Evolutionary conservation across 1,140 invertebrate genomes (phyloP), one percentile per base, ranked within the genome.

Genomic region (Drosophila kurseongensis): DNA sequence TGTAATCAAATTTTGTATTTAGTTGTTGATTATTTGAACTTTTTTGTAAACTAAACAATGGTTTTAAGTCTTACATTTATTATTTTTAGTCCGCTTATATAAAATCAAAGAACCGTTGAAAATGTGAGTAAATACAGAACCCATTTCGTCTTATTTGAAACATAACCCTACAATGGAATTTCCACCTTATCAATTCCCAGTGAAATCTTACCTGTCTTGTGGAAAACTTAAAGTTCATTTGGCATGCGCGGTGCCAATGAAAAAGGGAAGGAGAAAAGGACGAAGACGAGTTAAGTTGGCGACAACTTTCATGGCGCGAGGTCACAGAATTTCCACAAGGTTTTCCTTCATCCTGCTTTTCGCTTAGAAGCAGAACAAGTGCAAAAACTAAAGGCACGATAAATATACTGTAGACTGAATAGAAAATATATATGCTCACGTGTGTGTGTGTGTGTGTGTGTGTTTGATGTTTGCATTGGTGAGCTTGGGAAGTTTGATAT

Each of bases 351-450:
- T 54, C 44, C 58, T 51, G n/a, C 35, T 29, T 42, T 38, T 35
- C 40, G 40, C 36, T 38, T 54, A 47, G 52, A 62, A 67, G 69
- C 75, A 67, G 56, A 82, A 78, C 76, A 89, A 83, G 83, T 89
- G 83, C 79, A 83, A 69, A 57, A 78, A 78, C 79, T 86, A 66
- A 86, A 80, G 83, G 76, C 83, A 88, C 68, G 78, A 69, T 78
- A 84, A 75, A 82, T 79, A 78, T 75, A 56, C 74, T 47, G 65
- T 76, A 62, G 16, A 69, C 50, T 58, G 42, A 45, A 79, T 65
- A 56, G 44, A 58, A 35, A 47, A 47, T 38, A 56, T 54, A 61
- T 61, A 66, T 58, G 47, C 38, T 48, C 40, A 29, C 47, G 14
- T 71, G 57, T 60, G 62, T 63, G 51, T 57, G 57, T 60, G 62